Evolutionary conservation across 2,113 vertebrate species (phyloP).

Genomic region (Trogon melanurus): DNA sequence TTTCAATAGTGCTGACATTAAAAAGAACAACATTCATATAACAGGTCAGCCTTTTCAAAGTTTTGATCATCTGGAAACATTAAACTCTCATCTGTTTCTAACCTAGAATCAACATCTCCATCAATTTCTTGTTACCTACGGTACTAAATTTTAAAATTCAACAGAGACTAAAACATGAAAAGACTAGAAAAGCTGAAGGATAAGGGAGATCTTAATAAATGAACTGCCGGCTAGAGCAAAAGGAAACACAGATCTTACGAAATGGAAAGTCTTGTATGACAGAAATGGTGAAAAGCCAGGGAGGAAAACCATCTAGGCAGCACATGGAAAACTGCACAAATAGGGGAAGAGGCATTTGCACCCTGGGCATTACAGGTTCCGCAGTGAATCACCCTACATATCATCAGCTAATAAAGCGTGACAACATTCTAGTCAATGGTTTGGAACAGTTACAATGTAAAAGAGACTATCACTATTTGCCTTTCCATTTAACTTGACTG

Average conservation of each 20-base stretch:
- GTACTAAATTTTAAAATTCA: not conserved
- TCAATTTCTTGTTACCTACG: not conserved
- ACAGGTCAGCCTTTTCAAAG: not conserved
- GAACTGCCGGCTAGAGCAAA: not conserved
- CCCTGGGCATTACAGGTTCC: not conserved
- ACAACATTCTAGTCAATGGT: not conserved
- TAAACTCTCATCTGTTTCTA: not conserved
- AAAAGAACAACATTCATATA: not conserved
- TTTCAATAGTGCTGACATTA: not conserved
- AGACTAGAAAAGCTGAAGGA: not conserved
- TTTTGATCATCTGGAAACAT: not conserved
- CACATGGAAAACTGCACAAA: not conserved
- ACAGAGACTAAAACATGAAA: not conserved
- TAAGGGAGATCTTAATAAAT: not conserved
- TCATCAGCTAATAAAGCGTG: not conserved
- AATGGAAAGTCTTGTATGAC: not conserved
- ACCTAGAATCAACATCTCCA: not conserved
- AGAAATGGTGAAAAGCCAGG: not conserved
- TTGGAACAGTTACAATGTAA: not conserved
- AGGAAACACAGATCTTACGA: not conserved
- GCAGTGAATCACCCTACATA: not conserved
- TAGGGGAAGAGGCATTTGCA: not conserved
- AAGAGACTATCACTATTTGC: not conserved
- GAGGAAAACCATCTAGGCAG: not conserved
- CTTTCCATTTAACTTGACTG: not conserved